A percentile compares a stretch with the other conserved stretches of the same genome.
phyloP scores from a whole-genome alignment of 2,888 invertebrate genomes.

The Pammene aurita region DNA sequence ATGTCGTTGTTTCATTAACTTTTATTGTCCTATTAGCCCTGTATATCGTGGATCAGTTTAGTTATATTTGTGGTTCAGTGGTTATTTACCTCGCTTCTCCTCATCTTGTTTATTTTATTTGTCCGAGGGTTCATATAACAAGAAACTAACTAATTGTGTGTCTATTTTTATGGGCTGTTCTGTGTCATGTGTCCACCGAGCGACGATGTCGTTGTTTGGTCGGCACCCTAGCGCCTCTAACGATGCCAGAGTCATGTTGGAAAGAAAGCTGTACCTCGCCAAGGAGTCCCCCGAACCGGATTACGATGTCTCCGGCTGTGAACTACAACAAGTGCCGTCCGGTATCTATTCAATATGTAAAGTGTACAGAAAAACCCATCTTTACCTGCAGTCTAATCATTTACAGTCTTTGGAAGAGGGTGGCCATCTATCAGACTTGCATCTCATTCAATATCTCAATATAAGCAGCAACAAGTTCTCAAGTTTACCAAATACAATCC shows the following conservation, averaged over 20 bases:
- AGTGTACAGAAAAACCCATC: conserved; percentile 89
- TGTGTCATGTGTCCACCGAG: conserved; percentile 68
- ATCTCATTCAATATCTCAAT: conserved; percentile 86
- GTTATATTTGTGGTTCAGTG: background rate
- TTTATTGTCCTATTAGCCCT: background rate
- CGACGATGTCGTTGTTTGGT: conserved; percentile 75
- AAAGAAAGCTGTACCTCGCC: conserved; percentile 78
- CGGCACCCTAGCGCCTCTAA: conserved; percentile 59
- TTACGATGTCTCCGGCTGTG: conserved; percentile 92
- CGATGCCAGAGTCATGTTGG: conserved; percentile 64
- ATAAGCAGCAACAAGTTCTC: conserved; percentile 86
- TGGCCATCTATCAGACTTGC: conserved; percentile 88
- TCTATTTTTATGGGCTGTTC: conserved; percentile 76
- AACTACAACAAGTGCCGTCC: conserved; percentile 87
- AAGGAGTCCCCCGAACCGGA: conserved; percentile 91
- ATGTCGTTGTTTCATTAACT: conserved; percentile 29
- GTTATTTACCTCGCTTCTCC: conserved; percentile 4
- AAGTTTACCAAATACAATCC: conserved; percentile 85
- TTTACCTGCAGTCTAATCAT: conserved; percentile 87
- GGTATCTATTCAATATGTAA: conserved; percentile 91
- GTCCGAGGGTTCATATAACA: conserved; percentile 49
- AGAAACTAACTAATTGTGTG: conserved; percentile 43
- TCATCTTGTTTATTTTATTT: conserved; percentile 28
- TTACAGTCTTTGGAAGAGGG: conserved; percentile 87
- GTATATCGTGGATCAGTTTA: conserved; percentile 7